Evolutionary conservation across 2,888 invertebrate species (phyloP), one percentile per base, ranked within the genome.

Genomic region (Tubulanus polymorphus): DNA sequence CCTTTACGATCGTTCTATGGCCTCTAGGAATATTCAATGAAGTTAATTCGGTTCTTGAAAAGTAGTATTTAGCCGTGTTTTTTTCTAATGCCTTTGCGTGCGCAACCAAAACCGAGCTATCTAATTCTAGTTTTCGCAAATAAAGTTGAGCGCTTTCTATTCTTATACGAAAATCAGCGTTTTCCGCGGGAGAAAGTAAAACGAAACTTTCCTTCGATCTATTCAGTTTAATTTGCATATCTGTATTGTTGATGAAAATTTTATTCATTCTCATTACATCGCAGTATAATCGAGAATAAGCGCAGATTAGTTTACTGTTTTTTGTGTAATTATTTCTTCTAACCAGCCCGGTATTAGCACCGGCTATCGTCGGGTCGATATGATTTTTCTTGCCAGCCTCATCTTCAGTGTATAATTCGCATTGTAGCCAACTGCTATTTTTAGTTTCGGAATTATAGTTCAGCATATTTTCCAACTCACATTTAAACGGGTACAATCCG

Each of bases 51-150:
- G 41, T 41, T 23, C 23, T 41, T 5, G 41, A 20, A 18, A 41
- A 3, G 41, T 41, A 37, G 20, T 50, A 50, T 18, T 50, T 50
- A 20, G 50, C 50, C 2, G 27, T 28, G 35, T 20, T 26, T 50
- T 50, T 29, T 30, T 50, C 49, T 23, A 50, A 20, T 6, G 23
- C 23, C 6, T 23, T 5, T 8, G n/a, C 27, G 23, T 50, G 50
- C 3, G 29, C 50, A 18, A 50, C 8, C 32, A 35, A 37, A 20
- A 50, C 30, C 1, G 30, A 6, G 8, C 32, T 32, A 25, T n/a
- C 12, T 8, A 50, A 18, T 26, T 30, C 20, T n/a, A 50, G 15
- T 20, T 29, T 50, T 3, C 30, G 27, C 2, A 30, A 32, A 29
- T 29, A 50, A 15, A 30, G 20, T 23, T 32, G 20, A 3, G 30